Evolutionary conservation across 2,888 invertebrate genomes (phyloP), one percentile per base, ranked within the genome.

Genomic region (Sinodicranocentrus sp.): DNA sequence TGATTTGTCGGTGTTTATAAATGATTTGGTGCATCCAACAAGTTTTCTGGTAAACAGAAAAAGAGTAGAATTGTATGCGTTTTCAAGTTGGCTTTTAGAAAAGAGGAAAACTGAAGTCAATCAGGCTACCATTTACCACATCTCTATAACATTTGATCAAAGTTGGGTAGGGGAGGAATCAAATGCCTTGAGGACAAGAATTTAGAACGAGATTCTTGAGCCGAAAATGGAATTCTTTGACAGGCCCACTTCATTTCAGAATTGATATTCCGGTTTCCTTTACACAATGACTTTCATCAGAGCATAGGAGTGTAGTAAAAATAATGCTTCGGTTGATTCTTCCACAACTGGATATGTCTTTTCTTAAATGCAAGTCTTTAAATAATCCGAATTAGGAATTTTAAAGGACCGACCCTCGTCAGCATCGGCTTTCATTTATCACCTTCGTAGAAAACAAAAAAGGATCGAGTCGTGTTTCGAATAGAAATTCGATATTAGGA

Each of bases 211-310:
- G 77, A 77, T 77, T 77, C 61, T 67, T 77, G 68, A 68, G 68
- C 57, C 77, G 68, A 77, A 77, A 77, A 77, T 59, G 77, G 77
- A 77, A 77, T 68, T 77, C 44, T 77, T 68, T 57, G 77, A 68
- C 68, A 70, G 17, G 26, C 59, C 68, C 21, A 33, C n/a, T 48
- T 48, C 26, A 70, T 19, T 54, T 44, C 77, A 17, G 25, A 77
- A 39, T 48, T 68, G 57, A 70, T 77, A 68, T 77, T 77, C 77
- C 68, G 61, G 68, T 77, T 77, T 59, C 33, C n/a, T 33, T 1
- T 39, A n/a, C 48, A 6, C 48, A 10, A 48, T n/a, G 48, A 63
- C 33, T 25, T 26, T 61, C 28, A n/a, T n/a, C 17, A 52, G 17
- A 52, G n/a, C 8, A 52, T 17, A 52, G 3, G 17, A 61, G 13